Percentiles rank a stretch among this genome's conserved stretches.
Evolutionary conservation across 2,797 vertebrate species (phyloP).

Genomic region (Lithobates pipiens): DNA sequence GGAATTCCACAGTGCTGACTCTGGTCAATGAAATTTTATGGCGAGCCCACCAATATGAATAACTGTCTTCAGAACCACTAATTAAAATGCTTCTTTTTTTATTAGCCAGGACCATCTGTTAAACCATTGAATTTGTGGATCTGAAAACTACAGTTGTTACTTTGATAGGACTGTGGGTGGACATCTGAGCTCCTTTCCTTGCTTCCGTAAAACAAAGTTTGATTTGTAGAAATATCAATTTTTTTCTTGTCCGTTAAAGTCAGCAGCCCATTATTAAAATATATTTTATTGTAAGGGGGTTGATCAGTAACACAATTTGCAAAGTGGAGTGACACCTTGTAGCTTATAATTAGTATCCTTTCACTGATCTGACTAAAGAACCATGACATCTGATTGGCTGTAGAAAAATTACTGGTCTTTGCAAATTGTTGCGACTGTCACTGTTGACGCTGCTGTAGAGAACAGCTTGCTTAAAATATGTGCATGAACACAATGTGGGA

Average conservation of each 20-base stretch:
- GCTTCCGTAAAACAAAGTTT: neutral
- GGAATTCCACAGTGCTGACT: constrained; percentile 78
- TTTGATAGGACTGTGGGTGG: constrained; percentile 66
- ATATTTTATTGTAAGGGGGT: neutral
- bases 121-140: constrained; percentile 79
- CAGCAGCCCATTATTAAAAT: neutral
- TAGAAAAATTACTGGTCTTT: neutral
- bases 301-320: too few species aligned
- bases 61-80: constrained; percentile 85
- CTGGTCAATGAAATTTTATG: constrained; percentile 83
- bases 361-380: neutral
- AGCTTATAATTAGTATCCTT: neutral
- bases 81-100: constrained; percentile 87
- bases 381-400: neutral
- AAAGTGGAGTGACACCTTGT: neutral
- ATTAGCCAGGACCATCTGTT: constrained; percentile 88
- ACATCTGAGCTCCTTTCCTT: constrained; percentile 54
- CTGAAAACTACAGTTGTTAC: constrained; percentile 68
- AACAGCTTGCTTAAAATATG: too few species aligned
- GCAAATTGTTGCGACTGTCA: too few species aligned
- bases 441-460: too few species aligned
- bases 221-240: neutral
- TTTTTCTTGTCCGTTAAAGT: neutral
- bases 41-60: constrained; percentile 78
- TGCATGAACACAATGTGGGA: too few species aligned